Evolutionary conservation across 1,140 invertebrate species (phyloP).

Genomic region (Octopus sinensis): DNA sequence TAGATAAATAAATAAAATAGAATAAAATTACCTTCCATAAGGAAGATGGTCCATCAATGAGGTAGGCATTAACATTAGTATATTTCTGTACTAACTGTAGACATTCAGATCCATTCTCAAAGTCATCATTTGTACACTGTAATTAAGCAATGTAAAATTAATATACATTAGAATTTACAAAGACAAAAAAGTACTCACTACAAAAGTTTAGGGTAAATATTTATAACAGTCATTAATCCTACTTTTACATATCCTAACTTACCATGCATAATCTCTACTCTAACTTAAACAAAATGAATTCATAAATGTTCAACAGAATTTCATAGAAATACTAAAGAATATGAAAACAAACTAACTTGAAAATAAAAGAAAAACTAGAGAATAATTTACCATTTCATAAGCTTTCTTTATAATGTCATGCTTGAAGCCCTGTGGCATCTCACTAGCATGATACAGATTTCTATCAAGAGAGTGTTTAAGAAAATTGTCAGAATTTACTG

Average conservation of each 20-base stretch:
- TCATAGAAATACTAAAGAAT: no score
- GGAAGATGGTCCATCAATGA: conserved; percentile 53
- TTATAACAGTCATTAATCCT: no score
- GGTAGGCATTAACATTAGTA: conserved; percentile 49
- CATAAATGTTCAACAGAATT: no score
- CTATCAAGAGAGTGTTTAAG: conserved; percentile 57
- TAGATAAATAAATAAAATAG: no score
- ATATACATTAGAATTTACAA: no score
- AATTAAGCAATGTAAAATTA: no score
- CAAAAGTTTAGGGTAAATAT: no score
- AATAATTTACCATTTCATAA: conserved; percentile 54
- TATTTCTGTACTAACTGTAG: conserved; percentile 59
- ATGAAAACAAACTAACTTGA: no score
- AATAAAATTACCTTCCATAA: conserved; percentile 57
- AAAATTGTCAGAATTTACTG: conserved; percentile 48
- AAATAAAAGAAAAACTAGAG: neutral
- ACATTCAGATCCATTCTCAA: conserved; percentile 61
- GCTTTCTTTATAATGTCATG: conserved; percentile 53
- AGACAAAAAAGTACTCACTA: no score
- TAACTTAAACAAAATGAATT: no score
- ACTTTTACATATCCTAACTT: no score
- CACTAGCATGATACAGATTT: conserved; percentile 57
- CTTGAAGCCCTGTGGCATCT: conserved; percentile 62
- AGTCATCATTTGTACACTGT: conserved; percentile 55
- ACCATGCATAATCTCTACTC: no score